Conservation (phyloP, 1,140 invertebrate genomes). For the Dreissena rostriformis region DNA sequence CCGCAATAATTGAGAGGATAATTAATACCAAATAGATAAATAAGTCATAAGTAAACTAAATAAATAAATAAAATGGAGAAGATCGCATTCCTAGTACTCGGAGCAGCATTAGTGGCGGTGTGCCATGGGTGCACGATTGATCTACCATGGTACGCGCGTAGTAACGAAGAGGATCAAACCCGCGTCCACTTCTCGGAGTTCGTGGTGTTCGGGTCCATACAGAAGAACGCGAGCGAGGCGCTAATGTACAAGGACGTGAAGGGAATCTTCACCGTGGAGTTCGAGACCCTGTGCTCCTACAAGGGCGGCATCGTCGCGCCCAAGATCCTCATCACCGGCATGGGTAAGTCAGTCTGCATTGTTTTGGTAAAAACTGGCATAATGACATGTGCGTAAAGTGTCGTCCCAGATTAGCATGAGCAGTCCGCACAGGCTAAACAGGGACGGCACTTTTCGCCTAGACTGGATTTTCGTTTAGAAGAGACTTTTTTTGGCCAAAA, state of each 20-base stretch:
- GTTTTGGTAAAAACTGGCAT: background rate
- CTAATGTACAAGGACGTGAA: background rate
- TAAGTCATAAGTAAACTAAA: background rate
- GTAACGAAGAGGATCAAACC: background rate
- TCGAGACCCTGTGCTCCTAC: slow-evolving; percentile 10
- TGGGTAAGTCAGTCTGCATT: slow-evolving; percentile 17
- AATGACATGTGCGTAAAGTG: too few relatives aligned
- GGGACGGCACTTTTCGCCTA: too few relatives aligned
- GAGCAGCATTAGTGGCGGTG: background rate
- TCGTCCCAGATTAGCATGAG: too few relatives aligned
- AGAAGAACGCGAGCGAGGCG: background rate
- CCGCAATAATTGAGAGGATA: too few relatives aligned
- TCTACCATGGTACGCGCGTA: background rate
- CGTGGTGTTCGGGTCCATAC: background rate
- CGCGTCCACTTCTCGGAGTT: slow-evolving; percentile 21
- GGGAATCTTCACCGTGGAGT: slow-evolving; percentile 10
- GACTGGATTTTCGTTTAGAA: too few relatives aligned
- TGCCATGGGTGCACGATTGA: background rate
- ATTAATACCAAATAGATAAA: too few relatives aligned
- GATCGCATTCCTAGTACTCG: background rate
- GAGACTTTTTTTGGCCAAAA: too few relatives aligned
- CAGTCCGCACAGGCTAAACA: too few relatives aligned
- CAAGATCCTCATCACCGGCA: slow-evolving; percentile 20
- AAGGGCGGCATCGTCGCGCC: background rate
- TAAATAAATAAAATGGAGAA: background rate